Evolutionary conservation across 1,140 invertebrate genomes (phyloP), one percentile per base, ranked within the genome.

Genomic region (Cherax destructor): DNA sequence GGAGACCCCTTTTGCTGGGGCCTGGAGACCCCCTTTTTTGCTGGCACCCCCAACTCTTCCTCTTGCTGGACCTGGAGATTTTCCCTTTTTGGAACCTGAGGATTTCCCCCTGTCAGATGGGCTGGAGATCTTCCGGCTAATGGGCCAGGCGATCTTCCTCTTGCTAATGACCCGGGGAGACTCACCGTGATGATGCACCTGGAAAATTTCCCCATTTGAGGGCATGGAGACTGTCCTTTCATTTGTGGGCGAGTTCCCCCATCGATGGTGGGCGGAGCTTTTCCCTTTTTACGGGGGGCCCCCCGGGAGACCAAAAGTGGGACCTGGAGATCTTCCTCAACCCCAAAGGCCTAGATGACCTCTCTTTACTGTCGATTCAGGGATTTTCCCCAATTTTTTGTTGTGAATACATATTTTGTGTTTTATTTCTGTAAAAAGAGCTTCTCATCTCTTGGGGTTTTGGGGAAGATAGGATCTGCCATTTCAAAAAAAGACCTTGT

Each of bases 21-120:
- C 87, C 61, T 83, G 78, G 80, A 24, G 87, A 83, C 56, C 87
- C 83, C 24, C 47, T n/a, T 10, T 56, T 61, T 80, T 50, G n/a
- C n/a, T 5, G 2, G n/a, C 49, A 24, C 3, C n/a, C 61, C 61
- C n/a, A 30, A 77, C 80, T n/a, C 24, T 59, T 56, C 56, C 85
- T 78, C 85, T 78, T n/a, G 24, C 49, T 52, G 56, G 41, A n/a
- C 52, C 30, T 65, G 72, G 56, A 21, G 52, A 41, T 59, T n/a
- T 88, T n/a, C 78, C 61, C 72, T 47, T 77, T 49, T 18, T 49
- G 4, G 21, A 59, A 47, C 65, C 81, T 69, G 65, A 47, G 21
- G 59, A 69, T 47, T 59, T 65, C 41, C 59, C 81, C 69, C 81
- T 77, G 13, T 7, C 56, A 56, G 72, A 56, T 0, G 21, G 79